These are phyloP conservation scores for Nycticebus coucang DNA, from an alignment of 2,113 vertebrate species.

Conservation along the genomic window DNA sequence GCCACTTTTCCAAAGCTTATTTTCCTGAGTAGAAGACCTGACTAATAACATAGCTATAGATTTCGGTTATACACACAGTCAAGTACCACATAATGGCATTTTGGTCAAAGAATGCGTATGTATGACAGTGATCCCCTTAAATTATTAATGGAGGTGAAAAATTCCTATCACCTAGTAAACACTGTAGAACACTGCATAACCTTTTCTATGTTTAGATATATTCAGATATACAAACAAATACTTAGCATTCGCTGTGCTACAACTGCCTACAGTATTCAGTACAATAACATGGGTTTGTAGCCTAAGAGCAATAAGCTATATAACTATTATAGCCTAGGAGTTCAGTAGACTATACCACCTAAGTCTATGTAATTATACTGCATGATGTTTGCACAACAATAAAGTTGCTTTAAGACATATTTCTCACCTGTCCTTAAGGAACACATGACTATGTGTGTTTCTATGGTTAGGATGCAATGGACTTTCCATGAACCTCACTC, in stretches of 20 bases:
- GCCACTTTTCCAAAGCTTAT: conserved; percentile 25
- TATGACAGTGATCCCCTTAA: background rate
- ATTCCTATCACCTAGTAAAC: background rate
- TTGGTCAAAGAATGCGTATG: background rate
- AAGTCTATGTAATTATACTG: background rate
- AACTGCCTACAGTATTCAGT: background rate
- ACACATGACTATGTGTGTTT: background rate
- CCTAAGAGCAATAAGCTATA: background rate
- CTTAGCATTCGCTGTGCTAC: background rate
- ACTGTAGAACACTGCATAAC: background rate
- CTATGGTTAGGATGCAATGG: background rate
- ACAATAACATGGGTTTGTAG: background rate
- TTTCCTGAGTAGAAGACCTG: background rate
- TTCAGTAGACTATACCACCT: background rate
- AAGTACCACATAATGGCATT: background rate
- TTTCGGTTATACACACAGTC: background rate
- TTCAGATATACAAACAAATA: background rate
- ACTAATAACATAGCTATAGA: conserved; percentile 39
- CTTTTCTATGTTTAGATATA: background rate
- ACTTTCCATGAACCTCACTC: conserved; percentile 35
- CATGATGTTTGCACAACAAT: background rate
- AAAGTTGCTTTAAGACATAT: background rate
- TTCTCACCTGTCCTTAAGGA: background rate
- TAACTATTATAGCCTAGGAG: background rate
- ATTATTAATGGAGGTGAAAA: background rate